Evolutionary conservation across 1,140 invertebrate species (phyloP), one percentile per base, ranked within the genome.

Genomic region (Leptinotarsa undecemlineata): DNA sequence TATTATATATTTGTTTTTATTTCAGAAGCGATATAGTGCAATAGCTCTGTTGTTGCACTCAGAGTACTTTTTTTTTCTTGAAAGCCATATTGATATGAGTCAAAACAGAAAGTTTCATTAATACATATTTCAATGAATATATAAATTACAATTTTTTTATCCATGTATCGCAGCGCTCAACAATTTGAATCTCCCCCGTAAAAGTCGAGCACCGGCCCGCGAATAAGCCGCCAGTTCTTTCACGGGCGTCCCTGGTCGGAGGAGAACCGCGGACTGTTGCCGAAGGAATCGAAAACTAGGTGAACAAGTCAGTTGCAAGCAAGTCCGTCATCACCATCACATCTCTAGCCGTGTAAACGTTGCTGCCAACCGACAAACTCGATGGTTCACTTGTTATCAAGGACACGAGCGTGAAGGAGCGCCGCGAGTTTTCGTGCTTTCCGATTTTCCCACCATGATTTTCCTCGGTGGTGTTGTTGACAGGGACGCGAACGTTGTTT

Each of bases 211-310:
- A 57, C 51, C 15, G n/a, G 51, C 15, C 15, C 6, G 51, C 51
- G 13, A 57, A 57, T 6, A 15, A 57, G 51, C 51, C 15, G 51
- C n/a, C 17, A 57, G 15, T 57, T 57, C 51, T 57, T 57, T 57
- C 51, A 57, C 51, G 51, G 51, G 14, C 51, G 51, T 19, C 51
- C 51, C 51, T 19, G 51, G 17, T 57, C n/a, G 51, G 51, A 57
- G 51, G 51, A 57, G 51, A 57, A 57, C 51, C 51, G 51, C 51
- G 17, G 6, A 57, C 51, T 57, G 51, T 57, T 57, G 51, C 51
- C 70, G 70, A 72, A 72, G 70, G 70, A 72, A 72, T 72, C 63
- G 63, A 68, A 73, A 73, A 67, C 72, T 73, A 73, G 72, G 72
- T 73, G 72, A 73, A 68, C 72, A 60, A 73, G 72, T 73, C 72